Conservation (phyloP, 2,888 invertebrate genomes). For the Craniophora ligustri region DNA sequence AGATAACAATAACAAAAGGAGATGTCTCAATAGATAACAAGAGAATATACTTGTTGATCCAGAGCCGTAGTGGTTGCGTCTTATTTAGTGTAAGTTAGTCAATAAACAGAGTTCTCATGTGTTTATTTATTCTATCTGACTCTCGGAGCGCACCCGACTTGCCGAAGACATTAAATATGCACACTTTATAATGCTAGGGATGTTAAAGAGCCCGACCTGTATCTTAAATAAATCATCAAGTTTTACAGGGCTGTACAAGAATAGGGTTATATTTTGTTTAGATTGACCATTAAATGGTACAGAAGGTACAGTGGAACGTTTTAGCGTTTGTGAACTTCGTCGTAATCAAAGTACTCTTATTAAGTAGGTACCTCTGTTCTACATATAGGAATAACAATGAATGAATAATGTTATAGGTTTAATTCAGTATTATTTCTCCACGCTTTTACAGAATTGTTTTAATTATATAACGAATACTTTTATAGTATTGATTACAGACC, state of each 20-base stretch:
- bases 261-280: no score
- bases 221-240: no score
- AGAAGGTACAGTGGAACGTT: no score
- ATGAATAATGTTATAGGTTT: no score
- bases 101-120: background rate
- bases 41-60: background rate
- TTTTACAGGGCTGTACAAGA: no score
- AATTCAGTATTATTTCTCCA: no score
- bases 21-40: no score
- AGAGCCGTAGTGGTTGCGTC: slow-evolving; percentile 1
- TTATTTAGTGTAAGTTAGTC: background rate
- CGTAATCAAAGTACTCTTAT: no score
- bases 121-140: slow-evolving; percentile 19
- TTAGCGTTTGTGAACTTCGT: no score
- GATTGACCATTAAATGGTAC: no score
- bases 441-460: slow-evolving; percentile 5
- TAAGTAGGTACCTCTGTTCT: no score
- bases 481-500: slow-evolving; percentile 53
- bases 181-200: background rate
- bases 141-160: background rate
- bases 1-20: background rate
- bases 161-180: background rate
- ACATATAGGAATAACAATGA: no score
- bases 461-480: slow-evolving; percentile 50
- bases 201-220: background rate